Base-by-base conservation (phyloP, 2,113 vertebrate species). In the Zingel zingel region DNA sequence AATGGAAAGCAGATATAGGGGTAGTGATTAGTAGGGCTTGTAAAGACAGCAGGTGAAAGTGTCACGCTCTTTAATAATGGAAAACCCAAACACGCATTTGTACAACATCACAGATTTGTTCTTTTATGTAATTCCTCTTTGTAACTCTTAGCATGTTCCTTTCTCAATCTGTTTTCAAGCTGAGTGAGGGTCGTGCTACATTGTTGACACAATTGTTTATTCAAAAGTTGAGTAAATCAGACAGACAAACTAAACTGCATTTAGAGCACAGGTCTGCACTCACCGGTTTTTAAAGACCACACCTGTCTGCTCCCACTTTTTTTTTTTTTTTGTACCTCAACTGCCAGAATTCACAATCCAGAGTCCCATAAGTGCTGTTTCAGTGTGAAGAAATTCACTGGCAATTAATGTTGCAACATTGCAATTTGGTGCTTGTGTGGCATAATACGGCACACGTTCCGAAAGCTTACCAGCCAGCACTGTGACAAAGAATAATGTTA, bases 21-120 rank as follows among this genome's bases (percentile, higher is more conserved):
- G 36, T 30, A 48, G 43, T 21, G 79, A 81, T 64, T 73, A 53
- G 0, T 57, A 10, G 47, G 63, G 53, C 25, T 86, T 82, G 84
- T 73, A 89, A 88, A 58, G 27, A 57, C 58, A 58, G 77, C 83
- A 80, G 79, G 81, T 88, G 79, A 86, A 83, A 2, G 47, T 23
- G 54, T 47, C 15, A 9, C 25, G 3, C 16, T 53, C 75, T 83
- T 89, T 85, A 82, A 86, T 82, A 78, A 33, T 3, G 5, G 13
- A 71, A 75, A 73, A 50, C 62, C 75, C 25, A 62, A 57, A 11
- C 43, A 6, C 11, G 1, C 36, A 5, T 27, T 10, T 15, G 23
- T 3, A 30, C 5, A 33, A 56, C 45, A 63, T 79, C 67, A 58
- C 43, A 73, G 21, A 59, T 54, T n/a, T 5, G 19, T 7, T 78